phyloP scores from a whole-genome alignment of 2,888 invertebrate genomes.

The Cataglyphis cursor region DNA sequence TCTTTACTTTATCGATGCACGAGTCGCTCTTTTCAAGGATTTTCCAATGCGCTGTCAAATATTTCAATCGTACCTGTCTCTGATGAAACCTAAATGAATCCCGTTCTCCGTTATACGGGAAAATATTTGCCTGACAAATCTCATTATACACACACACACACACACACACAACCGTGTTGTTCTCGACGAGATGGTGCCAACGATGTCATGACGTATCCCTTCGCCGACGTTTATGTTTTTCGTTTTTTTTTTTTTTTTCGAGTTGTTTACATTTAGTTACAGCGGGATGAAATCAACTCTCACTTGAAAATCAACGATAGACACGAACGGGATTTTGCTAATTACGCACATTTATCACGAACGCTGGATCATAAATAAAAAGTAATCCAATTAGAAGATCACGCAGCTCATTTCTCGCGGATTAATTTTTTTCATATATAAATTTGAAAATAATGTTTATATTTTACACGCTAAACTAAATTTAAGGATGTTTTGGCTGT shows the following conservation, averaged over 20 bases:
- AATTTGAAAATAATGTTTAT: background rate
- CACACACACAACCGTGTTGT: slow-evolving; percentile 74
- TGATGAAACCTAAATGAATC: background rate
- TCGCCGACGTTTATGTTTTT: slow-evolving; percentile 13
- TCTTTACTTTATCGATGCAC: slow-evolving; percentile 63
- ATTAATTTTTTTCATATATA: background rate
- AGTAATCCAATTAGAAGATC: slow-evolving; percentile 10
- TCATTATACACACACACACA: slow-evolving; percentile 79
- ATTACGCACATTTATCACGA: slow-evolving; percentile 30
- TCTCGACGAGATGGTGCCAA: slow-evolving; percentile 67
- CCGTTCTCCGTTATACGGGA: slow-evolving; percentile 55
- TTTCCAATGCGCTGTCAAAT: slow-evolving; percentile 43
- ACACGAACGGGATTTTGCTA: slow-evolving; percentile 9
- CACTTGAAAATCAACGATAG: slow-evolving; percentile 17
- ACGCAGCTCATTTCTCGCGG: background rate
- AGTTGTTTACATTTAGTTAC: slow-evolving; percentile 26
- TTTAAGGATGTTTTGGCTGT: background rate
- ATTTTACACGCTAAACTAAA: background rate
- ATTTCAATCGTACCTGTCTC: slow-evolving; percentile 12
- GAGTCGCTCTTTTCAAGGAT: slow-evolving; percentile 61
- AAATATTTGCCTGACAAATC: slow-evolving; percentile 84
- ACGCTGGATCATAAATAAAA: background rate
- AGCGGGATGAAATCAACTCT: slow-evolving; percentile 31
- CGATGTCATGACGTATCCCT: slow-evolving; percentile 53
- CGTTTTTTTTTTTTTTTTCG: background rate